Conservation (phyloP, 2,797 vertebrate species). For the Acrossocheilus fasciatus region DNA sequence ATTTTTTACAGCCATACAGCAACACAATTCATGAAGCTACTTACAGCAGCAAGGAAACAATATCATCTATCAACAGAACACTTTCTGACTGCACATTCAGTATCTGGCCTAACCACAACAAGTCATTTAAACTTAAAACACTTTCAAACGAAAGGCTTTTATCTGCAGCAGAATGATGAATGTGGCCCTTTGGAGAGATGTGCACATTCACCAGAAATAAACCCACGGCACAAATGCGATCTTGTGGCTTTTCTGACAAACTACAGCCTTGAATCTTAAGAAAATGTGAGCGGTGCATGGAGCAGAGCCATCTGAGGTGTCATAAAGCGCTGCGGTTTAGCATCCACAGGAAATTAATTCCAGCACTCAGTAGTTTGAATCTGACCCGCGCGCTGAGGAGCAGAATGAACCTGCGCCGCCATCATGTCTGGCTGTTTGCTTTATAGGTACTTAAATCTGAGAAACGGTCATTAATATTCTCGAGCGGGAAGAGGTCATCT, state of each 20-base stretch:
- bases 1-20: not conserved
- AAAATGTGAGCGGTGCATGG: slow-evolving; percentile 30
- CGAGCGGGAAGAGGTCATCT: not conserved
- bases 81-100: not conserved
- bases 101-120: not conserved
- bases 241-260: not conserved
- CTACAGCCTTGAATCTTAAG: slow-evolving; percentile 35
- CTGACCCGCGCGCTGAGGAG: slow-evolving; percentile 32
- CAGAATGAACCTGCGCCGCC: slow-evolving; percentile 56
- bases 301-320: not conserved
- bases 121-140: not conserved
- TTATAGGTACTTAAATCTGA: slow-evolving; percentile 12
- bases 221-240: not conserved
- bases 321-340: slow-evolving; percentile 38
- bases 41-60: not conserved
- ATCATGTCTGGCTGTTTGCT: slow-evolving; percentile 37
- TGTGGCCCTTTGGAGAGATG: not conserved
- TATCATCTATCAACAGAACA: not conserved
- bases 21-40: not conserved
- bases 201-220: slow-evolving; percentile 12
- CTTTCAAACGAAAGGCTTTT: not conserved
- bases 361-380: slow-evolving; percentile 44
- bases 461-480: slow-evolving; percentile 36
- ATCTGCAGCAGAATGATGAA: not conserved
- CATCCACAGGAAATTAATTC: slow-evolving; percentile 38